Conservation (phyloP, 1,140 invertebrate species). For the Plectus sambesii region DNA sequence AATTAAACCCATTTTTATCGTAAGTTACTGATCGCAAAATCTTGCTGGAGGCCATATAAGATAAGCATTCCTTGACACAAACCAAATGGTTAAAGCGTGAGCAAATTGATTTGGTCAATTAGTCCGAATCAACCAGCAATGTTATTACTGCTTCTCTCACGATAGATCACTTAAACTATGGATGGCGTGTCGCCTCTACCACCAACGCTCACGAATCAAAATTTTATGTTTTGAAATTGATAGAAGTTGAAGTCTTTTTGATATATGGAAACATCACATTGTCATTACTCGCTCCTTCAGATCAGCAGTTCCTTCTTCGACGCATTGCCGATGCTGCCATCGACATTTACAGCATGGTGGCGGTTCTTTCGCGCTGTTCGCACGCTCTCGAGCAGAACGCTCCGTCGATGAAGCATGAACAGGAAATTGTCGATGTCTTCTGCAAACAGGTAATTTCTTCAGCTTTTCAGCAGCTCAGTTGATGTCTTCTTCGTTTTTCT, state of each 20-base stretch:
- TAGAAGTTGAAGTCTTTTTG: background rate
- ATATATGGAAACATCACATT: slow-evolving; percentile 6
- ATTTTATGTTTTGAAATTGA: slow-evolving; percentile 6
- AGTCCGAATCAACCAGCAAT: too few relatives aligned
- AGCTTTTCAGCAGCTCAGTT: too few relatives aligned
- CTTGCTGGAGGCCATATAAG: too few relatives aligned
- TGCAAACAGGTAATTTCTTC: slow-evolving; percentile 68
- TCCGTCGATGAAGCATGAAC: slow-evolving; percentile 63
- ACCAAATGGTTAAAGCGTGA: too few relatives aligned
- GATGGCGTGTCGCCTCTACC: too few relatives aligned
- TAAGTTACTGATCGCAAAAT: too few relatives aligned
- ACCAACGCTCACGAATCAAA: background rate
- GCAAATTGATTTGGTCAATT: too few relatives aligned
- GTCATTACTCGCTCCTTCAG: slow-evolving; percentile 47
- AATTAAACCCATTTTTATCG: too few relatives aligned
- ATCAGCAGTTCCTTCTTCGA: slow-evolving; percentile 68
- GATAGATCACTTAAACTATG: too few relatives aligned
- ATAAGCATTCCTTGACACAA: too few relatives aligned
- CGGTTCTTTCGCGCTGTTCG: slow-evolving; percentile 65
- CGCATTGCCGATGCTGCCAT: slow-evolving; percentile 63
- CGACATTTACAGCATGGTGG: slow-evolving; percentile 66
- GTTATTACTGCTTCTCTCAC: too few relatives aligned
- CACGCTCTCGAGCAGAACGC: slow-evolving; percentile 59
- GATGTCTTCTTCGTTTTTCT: too few relatives aligned
- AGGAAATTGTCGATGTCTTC: slow-evolving; percentile 63